Conservation (phyloP, 2,888 invertebrate genomes). For the Onthophagus sagittarius region DNA sequence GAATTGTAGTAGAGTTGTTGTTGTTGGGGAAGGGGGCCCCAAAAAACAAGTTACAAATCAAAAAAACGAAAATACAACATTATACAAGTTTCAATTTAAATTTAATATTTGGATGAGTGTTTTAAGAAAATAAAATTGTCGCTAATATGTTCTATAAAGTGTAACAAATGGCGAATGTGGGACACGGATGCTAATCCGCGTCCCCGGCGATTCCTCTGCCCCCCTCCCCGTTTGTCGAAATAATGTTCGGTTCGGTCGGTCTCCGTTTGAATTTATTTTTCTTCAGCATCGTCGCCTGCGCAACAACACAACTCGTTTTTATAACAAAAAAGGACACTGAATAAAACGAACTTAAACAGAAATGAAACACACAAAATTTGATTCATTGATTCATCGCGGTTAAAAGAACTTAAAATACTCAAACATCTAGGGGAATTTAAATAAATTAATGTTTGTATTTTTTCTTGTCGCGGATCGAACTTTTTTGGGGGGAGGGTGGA, state of each 20-base stretch:
- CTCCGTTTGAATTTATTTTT: slow-evolving; percentile 98
- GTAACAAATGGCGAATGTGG: slow-evolving; percentile 6
- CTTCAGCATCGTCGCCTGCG: slow-evolving; percentile 99
- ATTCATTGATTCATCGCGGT: no score
- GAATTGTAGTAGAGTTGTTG: background rate
- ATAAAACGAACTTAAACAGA: no score
- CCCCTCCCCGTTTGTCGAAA: slow-evolving; percentile 67
- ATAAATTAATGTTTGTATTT: no score
- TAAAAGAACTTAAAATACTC: no score
- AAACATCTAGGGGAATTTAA: no score
- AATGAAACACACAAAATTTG: no score
- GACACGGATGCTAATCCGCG: slow-evolving; percentile 48
- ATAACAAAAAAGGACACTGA: background rate
- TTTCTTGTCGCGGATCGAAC: background rate
- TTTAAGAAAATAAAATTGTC: no score
- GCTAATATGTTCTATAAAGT: background rate
- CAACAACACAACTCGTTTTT: background rate
- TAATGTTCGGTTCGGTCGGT: slow-evolving; percentile 78
- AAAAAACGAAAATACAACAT: background rate
- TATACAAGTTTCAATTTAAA: background rate
- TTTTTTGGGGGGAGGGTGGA: slow-evolving; percentile 2
- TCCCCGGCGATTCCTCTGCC: slow-evolving; percentile 56
- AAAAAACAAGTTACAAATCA: background rate
- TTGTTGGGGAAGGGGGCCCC: background rate
- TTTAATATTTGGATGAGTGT: background rate